Evolutionary conservation across 2,888 invertebrate species (phyloP).

Genomic region (Troides aeacus): DNA sequence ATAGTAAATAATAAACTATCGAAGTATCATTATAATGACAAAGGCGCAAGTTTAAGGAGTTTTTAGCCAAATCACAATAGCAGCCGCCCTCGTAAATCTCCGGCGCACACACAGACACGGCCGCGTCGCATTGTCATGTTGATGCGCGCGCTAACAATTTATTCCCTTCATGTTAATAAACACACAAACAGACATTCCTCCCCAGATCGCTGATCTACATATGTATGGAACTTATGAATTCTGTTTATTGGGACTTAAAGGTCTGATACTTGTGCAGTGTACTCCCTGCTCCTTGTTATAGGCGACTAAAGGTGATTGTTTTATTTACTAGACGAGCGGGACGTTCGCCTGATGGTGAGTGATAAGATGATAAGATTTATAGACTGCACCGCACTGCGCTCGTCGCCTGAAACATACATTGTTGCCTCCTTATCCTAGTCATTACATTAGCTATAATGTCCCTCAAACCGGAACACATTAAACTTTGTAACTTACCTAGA

Average conservation of each 20-base stretch:
- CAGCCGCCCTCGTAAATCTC: constrained; percentile 13
- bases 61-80: constrained; percentile 12
- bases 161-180: constrained; percentile 1
- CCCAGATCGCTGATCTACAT: constrained; percentile 4
- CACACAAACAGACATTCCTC: background rate
- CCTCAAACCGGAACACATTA: too few species aligned
- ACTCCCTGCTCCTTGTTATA: too few species aligned
- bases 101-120: background rate
- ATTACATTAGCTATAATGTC: too few species aligned
- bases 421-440: too few species aligned
- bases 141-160: background rate
- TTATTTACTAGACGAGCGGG: too few species aligned
- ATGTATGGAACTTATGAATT: background rate
- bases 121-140: constrained; percentile 12
- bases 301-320: too few species aligned
- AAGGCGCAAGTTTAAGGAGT: constrained; percentile 17
- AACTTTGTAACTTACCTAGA: too few species aligned
- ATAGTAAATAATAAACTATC: constrained; percentile 15
- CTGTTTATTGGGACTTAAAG: background rate
- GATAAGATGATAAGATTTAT: too few species aligned
- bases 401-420: too few species aligned
- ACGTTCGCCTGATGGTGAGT: too few species aligned
- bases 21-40: constrained; percentile 16
- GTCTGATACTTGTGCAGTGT: background rate
- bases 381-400: too few species aligned